These are phyloP conservation scores for Latrodectus hesperus DNA, from an alignment of 2,888 invertebrate genomes.

Conservation along the genomic window DNA sequence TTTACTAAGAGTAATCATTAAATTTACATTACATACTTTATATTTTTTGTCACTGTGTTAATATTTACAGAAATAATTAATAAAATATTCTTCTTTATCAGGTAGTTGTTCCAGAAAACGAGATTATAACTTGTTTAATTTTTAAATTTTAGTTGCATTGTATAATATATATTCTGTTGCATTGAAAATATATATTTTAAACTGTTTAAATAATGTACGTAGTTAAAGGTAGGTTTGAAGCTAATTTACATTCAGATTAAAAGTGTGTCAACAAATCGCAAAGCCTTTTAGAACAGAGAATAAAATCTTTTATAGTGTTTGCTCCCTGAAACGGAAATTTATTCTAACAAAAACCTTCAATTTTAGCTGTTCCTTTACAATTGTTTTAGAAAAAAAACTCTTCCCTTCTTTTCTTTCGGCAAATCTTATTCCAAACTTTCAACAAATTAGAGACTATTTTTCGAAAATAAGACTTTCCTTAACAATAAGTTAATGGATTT, in stretches of 20 bases:
- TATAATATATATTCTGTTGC: no score
- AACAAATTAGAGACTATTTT: background rate
- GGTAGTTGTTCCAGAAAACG: no score
- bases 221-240: background rate
- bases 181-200: no score
- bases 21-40: no score
- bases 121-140: no score
- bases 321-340: constrained; percentile 3
- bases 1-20: no score
- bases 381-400: background rate
- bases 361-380: constrained; percentile 12
- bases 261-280: constrained; percentile 9
- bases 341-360: constrained; percentile 6
- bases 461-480: background rate
- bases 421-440: background rate
- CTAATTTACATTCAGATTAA: constrained; percentile 35
- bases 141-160: no score
- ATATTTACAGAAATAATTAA: no score
- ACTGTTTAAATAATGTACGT: no score
- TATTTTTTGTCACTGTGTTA: no score
- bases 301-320: constrained; percentile 5
- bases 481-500: background rate
- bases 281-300: background rate
- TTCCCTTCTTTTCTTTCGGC: background rate
- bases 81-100: no score